Percentiles rank a stretch among this genome's conserved stretches.
Conservation (phyloP, 1,140 invertebrate genomes). For the Mizuhopecten yessoensis region DNA sequence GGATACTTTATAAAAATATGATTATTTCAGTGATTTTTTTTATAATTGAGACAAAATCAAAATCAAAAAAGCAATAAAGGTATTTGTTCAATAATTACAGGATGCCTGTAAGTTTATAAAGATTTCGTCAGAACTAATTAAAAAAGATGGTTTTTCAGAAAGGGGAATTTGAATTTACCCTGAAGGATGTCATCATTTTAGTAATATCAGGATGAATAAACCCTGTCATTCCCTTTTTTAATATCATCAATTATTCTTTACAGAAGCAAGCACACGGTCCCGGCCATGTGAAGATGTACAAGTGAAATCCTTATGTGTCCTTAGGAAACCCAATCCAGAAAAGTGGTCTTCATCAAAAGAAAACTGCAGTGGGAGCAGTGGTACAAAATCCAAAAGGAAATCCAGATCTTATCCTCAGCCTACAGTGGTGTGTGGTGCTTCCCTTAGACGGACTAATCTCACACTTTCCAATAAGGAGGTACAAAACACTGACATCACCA, state of each 20-base stretch:
- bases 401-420: conserved; percentile 66
- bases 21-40: too few species aligned
- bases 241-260: conserved; percentile 54
- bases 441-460: conserved; percentile 70
- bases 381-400: conserved; percentile 63
- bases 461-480: conserved; percentile 57
- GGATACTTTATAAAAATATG: too few species aligned
- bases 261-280: conserved; percentile 59
- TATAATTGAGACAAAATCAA: too few species aligned
- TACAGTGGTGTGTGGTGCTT: conserved; percentile 79
- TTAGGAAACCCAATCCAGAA: conserved; percentile 67
- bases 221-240: too few species aligned
- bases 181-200: too few species aligned
- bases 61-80: too few species aligned
- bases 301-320: conserved; percentile 78
- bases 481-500: conserved; percentile 58
- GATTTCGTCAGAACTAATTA: too few species aligned
- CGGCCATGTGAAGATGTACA: conserved; percentile 80
- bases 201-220: too few species aligned
- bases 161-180: too few species aligned
- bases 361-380: conserved; percentile 19
- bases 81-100: too few species aligned
- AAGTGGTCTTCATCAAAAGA: conserved; percentile 52
- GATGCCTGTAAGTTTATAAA: too few species aligned
- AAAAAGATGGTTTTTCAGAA: too few species aligned